Conservation (phyloP, 2,113 vertebrate genomes). For the Osmerus eperlanus region DNA sequence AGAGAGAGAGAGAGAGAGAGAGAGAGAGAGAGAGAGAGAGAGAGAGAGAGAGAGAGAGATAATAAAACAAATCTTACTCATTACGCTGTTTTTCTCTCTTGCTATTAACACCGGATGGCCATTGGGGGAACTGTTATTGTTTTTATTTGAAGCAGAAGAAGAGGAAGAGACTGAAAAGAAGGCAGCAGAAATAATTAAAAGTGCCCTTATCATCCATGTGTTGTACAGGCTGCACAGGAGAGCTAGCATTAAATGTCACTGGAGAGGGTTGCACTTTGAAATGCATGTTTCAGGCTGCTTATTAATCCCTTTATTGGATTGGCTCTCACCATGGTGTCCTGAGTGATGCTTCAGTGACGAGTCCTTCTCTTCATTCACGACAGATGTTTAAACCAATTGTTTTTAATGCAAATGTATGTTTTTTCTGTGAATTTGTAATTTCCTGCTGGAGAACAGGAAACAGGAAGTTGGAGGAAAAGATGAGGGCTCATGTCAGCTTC, state of each 20-base stretch:
- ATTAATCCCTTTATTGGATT: constrained; percentile 49
- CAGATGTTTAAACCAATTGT: not conserved
- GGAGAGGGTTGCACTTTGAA: constrained; percentile 44
- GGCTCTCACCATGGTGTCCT: constrained; percentile 26
- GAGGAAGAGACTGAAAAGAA: constrained; percentile 32
- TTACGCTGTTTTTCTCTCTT: constrained; percentile 34
- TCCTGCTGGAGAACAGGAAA: not conserved
- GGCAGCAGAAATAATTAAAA: constrained; percentile 60
- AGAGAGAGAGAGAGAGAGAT: constrained; percentile 17
- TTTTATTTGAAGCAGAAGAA: constrained; percentile 56
- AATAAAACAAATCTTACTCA: constrained; percentile 56
- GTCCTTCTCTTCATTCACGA: constrained; percentile 8
- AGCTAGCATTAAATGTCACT: constrained; percentile 52
- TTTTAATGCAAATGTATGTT: no score
- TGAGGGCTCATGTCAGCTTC: not conserved
- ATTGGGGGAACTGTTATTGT: constrained; percentile 49
- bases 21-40: not conserved
- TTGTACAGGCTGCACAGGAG: constrained; percentile 37
- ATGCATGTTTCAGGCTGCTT: constrained; percentile 43
- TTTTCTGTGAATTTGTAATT: not conserved
- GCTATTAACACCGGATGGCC: constrained; percentile 45
- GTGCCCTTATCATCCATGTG: constrained; percentile 52
- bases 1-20: not conserved
- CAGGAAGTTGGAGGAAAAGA: constrained; percentile 6
- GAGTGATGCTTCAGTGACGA: constrained; percentile 18